Base-by-base conservation (phyloP, 2,113 vertebrate species). In the Lontra canadensis region DNA sequence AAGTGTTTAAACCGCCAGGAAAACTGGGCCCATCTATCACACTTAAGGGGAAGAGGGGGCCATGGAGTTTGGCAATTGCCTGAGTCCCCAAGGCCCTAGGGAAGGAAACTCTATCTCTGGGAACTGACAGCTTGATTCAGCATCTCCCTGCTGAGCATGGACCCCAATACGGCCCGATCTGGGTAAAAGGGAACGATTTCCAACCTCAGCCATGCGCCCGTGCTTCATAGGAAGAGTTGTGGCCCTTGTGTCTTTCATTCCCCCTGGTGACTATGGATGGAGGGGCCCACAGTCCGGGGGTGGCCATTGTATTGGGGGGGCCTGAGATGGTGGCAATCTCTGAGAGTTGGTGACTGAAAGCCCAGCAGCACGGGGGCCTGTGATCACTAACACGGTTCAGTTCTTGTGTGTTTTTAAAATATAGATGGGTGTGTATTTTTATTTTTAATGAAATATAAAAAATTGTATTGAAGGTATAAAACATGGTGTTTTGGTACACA, bases 11-110 rank as follows among this genome's bases (percentile, higher is more conserved):
- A 86, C 88, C 57, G 36, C 78, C 97, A 96, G 90, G 92, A 98
- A 98, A 98, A 98, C 97, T 90, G 97, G 90, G 39, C 93, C 74
- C 98, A 99, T 99, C 98, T 59, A 97, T 98, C 98, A 98, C 89
- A 93, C 95, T 98, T 98, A 98, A 69, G 88, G 63, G 87, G 85
- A 93, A 55, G 73, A 87, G 44, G 95, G 93, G 82, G 36, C 81
- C 57, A 47, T 39, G 26, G 69, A 57, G 29, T 91, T 92, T 87
- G 97, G 88, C 39, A 34, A 88, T 88, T 88, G 94, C 82, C 26
- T 17, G 86, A 91, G 90, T 96, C 90, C 94, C 97, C 57, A 90
- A 42, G 73, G 90, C 55, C 76, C 73, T 31, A 59, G 94, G 88
- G 92, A 95, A 83, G 84, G 96, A 84, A 80, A 55, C 80, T 39